Evolutionary conservation across 2,888 invertebrate genomes (phyloP).

Genomic region (Clostera curtula): DNA sequence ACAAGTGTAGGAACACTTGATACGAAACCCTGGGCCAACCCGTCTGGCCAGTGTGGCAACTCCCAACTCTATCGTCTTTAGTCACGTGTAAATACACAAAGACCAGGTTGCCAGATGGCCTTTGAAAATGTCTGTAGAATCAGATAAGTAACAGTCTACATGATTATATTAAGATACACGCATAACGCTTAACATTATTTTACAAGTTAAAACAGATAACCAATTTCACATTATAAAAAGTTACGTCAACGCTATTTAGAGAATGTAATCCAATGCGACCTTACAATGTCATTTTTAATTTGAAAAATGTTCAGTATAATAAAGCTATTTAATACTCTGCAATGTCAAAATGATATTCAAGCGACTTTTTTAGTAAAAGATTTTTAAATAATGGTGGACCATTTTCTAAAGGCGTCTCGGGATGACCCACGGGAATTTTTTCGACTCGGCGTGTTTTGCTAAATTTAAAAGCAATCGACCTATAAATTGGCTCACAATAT

Average conservation of each 20-base stretch:
- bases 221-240: slow-evolving; percentile 10
- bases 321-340: slow-evolving; percentile 23
- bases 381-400: slow-evolving; percentile 18
- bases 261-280: slow-evolving; percentile 16
- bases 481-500: slow-evolving; percentile 7
- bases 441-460: slow-evolving; percentile 17
- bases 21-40: no score
- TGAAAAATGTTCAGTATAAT: slow-evolving; percentile 17
- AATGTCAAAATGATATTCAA: slow-evolving; percentile 22
- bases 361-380: slow-evolving; percentile 11
- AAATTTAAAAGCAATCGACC: slow-evolving; percentile 16
- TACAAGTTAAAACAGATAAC: no score
- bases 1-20: no score
- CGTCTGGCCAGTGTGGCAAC: no score
- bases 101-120: no score
- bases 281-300: slow-evolving; percentile 22
- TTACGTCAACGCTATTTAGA: slow-evolving; percentile 16
- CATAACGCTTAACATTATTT: no score
- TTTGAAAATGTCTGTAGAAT: no score
- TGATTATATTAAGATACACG: no score
- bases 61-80: no score
- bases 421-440: slow-evolving; percentile 13
- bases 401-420: slow-evolving; percentile 13
- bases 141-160: no score
- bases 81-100: no score